phyloP scores from a whole-genome alignment of 2,888 invertebrate genomes.

The Resseliella maxima region DNA sequence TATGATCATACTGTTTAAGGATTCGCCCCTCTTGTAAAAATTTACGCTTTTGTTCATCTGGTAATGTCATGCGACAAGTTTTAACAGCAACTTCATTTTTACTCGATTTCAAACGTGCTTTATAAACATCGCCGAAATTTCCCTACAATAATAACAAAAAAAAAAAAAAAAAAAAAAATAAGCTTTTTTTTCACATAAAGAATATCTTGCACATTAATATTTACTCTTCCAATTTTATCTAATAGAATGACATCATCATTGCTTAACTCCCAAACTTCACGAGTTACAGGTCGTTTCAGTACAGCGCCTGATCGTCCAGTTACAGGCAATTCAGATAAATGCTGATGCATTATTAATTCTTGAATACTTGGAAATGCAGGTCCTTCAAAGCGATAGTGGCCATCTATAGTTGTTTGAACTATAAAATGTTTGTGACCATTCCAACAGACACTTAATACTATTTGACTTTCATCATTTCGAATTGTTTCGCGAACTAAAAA shows the following conservation, averaged over 20 bases:
- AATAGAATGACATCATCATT: slow-evolving; percentile 92
- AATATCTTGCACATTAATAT: not conserved
- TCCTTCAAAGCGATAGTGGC: slow-evolving; percentile 93
- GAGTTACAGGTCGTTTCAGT: slow-evolving; percentile 83
- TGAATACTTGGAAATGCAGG: slow-evolving; percentile 92
- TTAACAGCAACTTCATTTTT: slow-evolving; percentile 94
- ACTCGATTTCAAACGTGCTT: slow-evolving; percentile 84
- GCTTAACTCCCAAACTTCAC: slow-evolving; percentile 95
- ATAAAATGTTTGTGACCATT: slow-evolving; percentile 97
- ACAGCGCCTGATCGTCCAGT: slow-evolving; percentile 93
- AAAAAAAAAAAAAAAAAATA: not conserved
- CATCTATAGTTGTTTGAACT: slow-evolving; percentile 93
- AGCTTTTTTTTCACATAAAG: slow-evolving; percentile 54
- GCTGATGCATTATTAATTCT: slow-evolving; percentile 90
- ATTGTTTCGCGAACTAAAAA: slow-evolving; percentile 94
- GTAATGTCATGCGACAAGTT: slow-evolving; percentile 92
- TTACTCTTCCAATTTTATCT: slow-evolving; percentile 94
- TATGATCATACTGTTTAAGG: slow-evolving; percentile 94
- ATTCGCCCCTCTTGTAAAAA: slow-evolving; percentile 96
- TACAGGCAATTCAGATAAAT: slow-evolving; percentile 85
- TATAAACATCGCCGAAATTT: slow-evolving; percentile 97
- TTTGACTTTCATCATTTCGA: slow-evolving; percentile 90
- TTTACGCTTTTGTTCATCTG: slow-evolving; percentile 93
- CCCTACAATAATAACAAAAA: slow-evolving; percentile 75
- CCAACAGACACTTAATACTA: slow-evolving; percentile 95